These are phyloP conservation scores for Sebastes glaucus DNA, from an alignment of 2,797 vertebrate genomes.

Conservation along the genomic window DNA sequence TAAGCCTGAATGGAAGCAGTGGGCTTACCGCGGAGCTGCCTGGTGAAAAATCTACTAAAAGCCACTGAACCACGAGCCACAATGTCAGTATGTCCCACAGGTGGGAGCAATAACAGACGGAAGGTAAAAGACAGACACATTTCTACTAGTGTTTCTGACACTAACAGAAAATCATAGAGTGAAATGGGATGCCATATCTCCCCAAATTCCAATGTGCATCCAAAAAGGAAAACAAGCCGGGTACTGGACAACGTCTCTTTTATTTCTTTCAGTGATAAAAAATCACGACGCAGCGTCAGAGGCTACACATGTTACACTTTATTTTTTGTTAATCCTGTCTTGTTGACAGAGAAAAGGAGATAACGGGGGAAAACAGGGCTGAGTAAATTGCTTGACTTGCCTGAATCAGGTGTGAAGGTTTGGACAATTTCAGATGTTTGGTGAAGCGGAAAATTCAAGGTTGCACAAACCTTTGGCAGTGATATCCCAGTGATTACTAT, in stretches of 20 bases:
- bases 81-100: not conserved
- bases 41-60: constrained; percentile 25
- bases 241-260: not conserved
- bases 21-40: not conserved
- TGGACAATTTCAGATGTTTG: constrained; percentile 57
- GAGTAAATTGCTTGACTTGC: constrained; percentile 34
- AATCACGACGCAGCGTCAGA: not conserved
- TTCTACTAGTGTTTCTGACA: constrained; percentile 6
- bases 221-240: not conserved
- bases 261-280: not conserved
- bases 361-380: not conserved
- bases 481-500: constrained; percentile 10
- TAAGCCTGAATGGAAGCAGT: not conserved
- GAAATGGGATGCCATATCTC: not conserved
- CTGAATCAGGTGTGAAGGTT: constrained; percentile 36
- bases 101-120: not conserved
- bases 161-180: not conserved
- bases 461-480: constrained; percentile 29
- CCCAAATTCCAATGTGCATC: not conserved
- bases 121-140: not conserved
- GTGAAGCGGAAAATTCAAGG: constrained; percentile 52
- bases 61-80: constrained; percentile 17
- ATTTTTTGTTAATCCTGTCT: constrained; percentile 16
- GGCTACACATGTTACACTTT: not conserved
- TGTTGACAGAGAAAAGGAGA: constrained; percentile 36